Evolutionary conservation across 1,140 invertebrate species (phyloP).

Genomic region (Venustaconcha ellipsiformis): DNA sequence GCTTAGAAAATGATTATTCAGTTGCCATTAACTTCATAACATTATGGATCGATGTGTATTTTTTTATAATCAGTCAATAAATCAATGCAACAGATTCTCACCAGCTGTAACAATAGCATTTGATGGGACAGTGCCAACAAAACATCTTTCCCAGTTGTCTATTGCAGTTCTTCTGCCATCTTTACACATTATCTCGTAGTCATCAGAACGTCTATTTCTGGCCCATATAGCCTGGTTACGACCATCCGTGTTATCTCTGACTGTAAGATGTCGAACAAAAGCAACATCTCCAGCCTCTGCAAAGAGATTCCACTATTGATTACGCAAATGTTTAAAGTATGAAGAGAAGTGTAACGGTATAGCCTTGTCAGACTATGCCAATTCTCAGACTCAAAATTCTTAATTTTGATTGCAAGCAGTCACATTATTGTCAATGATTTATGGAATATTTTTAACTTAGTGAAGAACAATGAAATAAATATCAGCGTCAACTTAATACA

Average conservation of each 20-base stretch:
- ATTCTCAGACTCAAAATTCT: too few species aligned
- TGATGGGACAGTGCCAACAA: constrained; percentile 90
- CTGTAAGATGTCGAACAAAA: constrained; percentile 94
- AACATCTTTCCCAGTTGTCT: constrained; percentile 85
- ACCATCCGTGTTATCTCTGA: constrained; percentile 91
- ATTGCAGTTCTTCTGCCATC: constrained; percentile 83
- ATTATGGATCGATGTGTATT: neutral
- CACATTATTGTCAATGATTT: too few species aligned
- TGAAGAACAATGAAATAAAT: too few species aligned
- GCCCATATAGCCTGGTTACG: constrained; percentile 92
- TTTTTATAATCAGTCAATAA: neutral
- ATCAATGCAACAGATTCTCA: constrained; percentile 58
- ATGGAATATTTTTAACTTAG: too few species aligned
- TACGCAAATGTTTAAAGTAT: neutral
- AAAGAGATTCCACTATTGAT: constrained; percentile 11
- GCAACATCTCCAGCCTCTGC: constrained; percentile 85
- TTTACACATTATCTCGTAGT: constrained; percentile 93
- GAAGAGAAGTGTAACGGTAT: too few species aligned
- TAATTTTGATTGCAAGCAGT: too few species aligned
- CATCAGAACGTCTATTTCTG: constrained; percentile 86
- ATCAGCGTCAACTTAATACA: too few species aligned
- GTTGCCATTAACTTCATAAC: neutral
- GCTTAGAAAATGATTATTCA: neutral
- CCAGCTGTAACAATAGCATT: constrained; percentile 92
- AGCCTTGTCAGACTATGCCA: too few species aligned